Evolutionary conservation across 2,888 invertebrate genomes (phyloP), one percentile per base, ranked within the genome.

Genomic region (Eremobia ochroleuca): DNA sequence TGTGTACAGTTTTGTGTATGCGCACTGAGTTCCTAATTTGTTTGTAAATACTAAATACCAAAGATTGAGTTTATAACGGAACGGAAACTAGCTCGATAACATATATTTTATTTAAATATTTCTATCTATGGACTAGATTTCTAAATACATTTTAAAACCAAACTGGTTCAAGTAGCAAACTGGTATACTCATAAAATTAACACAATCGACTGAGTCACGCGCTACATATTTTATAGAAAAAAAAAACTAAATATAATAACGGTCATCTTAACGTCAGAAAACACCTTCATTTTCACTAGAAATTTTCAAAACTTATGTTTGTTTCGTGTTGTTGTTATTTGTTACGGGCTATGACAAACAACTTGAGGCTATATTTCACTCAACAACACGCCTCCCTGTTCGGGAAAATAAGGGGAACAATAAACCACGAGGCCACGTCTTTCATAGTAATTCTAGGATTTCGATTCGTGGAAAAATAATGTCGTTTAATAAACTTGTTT

Each of bases 341-440:
- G 85, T 88, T 81, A 83, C 82, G 64, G 65, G 59, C 76, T 86
- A 83, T 87, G 85, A 90, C 87, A 89, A 89, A 90, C 85, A 89
- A 89, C 84, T 89, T 86, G 62, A 72, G 76, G 75, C 80, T 78
- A 91, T 92, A 90, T 90, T 71, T 91, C 89, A 91, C 84, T 88
- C 87, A 85, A 78, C 71, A 81, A 82, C 86, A 88, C 87, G 85
- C 87, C 81, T 86, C 77, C 76, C 73, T 81, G 76, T 89, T 85
- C 77, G 80, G 79, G 76, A 87, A 88, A 91, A 84, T 79, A 68
- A 84, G 85, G 87, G 86, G 43, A 83, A 85, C 64, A 69, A 85
- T 73, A 82, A 85, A 82, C 64, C 40, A 13, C 37, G 31, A 43
- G 46, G 52, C 43, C 46, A 49, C 66, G 75, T 46, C 43, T 66